These are phyloP conservation scores for Eristalinus sepulchralis DNA, from an alignment of 2,888 invertebrate genomes.

Conservation along the genomic window DNA sequence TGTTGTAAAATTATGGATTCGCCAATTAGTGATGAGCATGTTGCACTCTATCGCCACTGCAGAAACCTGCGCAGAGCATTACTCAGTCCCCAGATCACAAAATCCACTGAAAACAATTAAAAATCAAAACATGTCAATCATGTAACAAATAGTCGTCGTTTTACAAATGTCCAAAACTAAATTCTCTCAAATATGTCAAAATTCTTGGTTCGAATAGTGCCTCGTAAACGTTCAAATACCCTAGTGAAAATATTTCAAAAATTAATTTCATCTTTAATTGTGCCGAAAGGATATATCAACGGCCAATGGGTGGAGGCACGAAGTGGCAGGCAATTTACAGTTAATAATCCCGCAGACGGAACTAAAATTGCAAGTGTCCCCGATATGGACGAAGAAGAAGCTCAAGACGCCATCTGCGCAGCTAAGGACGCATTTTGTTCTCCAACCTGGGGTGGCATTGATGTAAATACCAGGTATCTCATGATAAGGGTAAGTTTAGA, in stretches of 20 bases:
- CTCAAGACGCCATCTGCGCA: neutral
- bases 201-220: neutral
- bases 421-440: neutral
- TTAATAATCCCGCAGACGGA: neutral
- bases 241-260: neutral
- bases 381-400: neutral
- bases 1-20: too few species aligned
- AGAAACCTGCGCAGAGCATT: too few species aligned
- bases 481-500: neutral
- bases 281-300: neutral
- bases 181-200: neutral
- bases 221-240: neutral
- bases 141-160: too few species aligned
- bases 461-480: neutral
- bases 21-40: too few species aligned
- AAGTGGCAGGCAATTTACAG: neutral
- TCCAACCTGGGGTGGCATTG: neutral
- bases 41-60: too few species aligned
- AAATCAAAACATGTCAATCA: too few species aligned
- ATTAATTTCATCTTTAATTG: neutral
- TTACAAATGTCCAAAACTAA: too few species aligned
- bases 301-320: neutral
- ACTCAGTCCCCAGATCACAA: too few species aligned
- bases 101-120: too few species aligned
- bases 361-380: neutral